Evolutionary conservation across 2,888 invertebrate genomes (phyloP).

Genomic region (Athalia rosae): DNA sequence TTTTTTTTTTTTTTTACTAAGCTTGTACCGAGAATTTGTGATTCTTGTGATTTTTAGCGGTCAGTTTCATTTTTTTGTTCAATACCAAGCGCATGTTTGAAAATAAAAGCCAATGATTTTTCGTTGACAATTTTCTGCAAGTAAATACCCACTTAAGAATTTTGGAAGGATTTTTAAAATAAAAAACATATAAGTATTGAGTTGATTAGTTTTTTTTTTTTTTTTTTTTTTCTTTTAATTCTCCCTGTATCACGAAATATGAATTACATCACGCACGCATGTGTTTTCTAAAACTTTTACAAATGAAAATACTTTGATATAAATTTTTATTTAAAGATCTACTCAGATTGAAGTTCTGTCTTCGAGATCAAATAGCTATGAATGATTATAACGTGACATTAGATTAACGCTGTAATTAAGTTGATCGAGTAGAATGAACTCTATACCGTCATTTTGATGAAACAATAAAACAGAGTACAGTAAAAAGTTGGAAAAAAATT

Average conservation of each 20-base stretch:
- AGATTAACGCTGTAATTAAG: too few relatives aligned
- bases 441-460: too few relatives aligned
- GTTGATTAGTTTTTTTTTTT: constrained; percentile 39
- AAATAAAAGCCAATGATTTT: constrained; percentile 32
- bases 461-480: too few relatives aligned
- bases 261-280: neutral
- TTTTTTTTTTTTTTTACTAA: constrained; percentile 10
- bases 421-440: too few relatives aligned
- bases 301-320: neutral
- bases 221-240: constrained; percentile 50
- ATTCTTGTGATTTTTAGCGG: constrained; percentile 28
- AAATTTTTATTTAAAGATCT: too few relatives aligned
- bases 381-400: too few relatives aligned
- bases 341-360: too few relatives aligned
- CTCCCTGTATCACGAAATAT: constrained; percentile 36
- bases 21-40: constrained; percentile 32
- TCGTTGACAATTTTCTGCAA: constrained; percentile 29
- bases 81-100: constrained; percentile 33
- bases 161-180: constrained; percentile 49
- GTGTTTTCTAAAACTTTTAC: neutral
- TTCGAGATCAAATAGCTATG: too few relatives aligned
- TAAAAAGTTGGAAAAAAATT: too few relatives aligned
- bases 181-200: constrained; percentile 47
- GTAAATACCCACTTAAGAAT: constrained; percentile 25
- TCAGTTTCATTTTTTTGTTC: constrained; percentile 38